Base-by-base conservation (phyloP, 2,797 vertebrate genomes). In the Phalloptychus januarius region DNA sequence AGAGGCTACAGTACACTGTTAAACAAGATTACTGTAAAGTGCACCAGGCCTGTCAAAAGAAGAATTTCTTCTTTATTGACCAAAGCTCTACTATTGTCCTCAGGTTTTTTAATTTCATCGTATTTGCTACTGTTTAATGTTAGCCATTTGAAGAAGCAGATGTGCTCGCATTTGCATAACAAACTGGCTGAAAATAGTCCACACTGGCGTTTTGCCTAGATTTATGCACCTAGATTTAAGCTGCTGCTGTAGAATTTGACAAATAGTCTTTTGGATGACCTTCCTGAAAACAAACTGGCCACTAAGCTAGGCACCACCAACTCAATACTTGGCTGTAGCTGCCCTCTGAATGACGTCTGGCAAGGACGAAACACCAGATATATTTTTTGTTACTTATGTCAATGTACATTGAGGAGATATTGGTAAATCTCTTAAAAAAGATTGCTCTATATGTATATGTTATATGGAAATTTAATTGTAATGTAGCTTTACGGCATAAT, bases 181-280 rank as follows among this genome's bases (percentile, higher is more conserved):
- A 92, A 92, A 93, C 88, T 88, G 50, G 78, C 56, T 71, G 58
- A 73, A 80, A 77, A 77, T 61, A 73, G 67, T 75, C 76, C 15
- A 28, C 70, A 74, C 87, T 93, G 92, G 92, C 88, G 15, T 74
- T 42, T 63, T 83, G 92, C 91, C 91, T 72, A 75, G 85, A 88
- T 90, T 91, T 94, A 92, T 92, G 83, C 76, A 31, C 79, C 79
- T 78, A 84, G 86, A 93, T 94, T 93, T 93, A 93, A 91, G 75
- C 78, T 87, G 85, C 23, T 11, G 65, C 86, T 54, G 79, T 89
- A 91, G 86, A 84, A 90, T 90, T 92, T 90, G 90, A 91, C 89
- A 91, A 92, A 93, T 83, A 91, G 89, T 81, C 79, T 83, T 83
- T 88, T 86, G 89, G 88, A 84, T 82, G 78, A 80, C 86, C 79